These are phyloP conservation scores for Eurypyga helias DNA, from an alignment of 2,113 vertebrate genomes.

Conservation along the genomic window DNA sequence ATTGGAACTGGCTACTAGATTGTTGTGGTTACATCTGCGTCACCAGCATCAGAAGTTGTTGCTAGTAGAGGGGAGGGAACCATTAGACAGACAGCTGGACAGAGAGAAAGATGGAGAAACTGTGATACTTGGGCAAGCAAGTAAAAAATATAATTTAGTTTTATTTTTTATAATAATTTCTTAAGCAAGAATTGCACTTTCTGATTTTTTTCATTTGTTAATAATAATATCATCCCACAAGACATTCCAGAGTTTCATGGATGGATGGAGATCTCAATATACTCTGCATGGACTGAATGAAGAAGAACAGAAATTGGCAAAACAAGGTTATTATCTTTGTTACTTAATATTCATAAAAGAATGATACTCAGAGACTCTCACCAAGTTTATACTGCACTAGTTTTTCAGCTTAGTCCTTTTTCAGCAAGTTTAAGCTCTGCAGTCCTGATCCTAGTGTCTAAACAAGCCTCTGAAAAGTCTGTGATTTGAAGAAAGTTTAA, in stretches of 20 bases:
- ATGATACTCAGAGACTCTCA: background rate
- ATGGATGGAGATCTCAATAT: conserved; percentile 11
- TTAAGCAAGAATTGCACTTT: background rate
- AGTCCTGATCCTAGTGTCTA: background rate
- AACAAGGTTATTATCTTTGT: background rate
- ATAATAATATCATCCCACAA: background rate
- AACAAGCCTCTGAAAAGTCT: background rate
- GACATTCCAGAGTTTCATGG: background rate
- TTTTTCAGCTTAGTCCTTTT: background rate
- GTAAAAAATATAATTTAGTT: background rate
- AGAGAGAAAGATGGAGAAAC: background rate
- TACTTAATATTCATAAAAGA: conserved; percentile 39
- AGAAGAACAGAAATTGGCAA: conserved; percentile 39
- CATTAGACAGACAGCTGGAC: background rate
- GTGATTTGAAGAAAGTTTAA: background rate
- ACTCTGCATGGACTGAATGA: conserved; percentile 4
- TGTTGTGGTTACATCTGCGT: background rate
- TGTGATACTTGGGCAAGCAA: background rate
- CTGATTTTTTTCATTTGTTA: background rate
- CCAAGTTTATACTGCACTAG: background rate
- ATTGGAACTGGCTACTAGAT: background rate
- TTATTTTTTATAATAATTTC: background rate
- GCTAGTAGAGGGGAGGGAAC: background rate
- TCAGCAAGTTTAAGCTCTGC: background rate
- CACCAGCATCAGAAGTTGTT: background rate